phyloP scores from a whole-genome alignment of 2,113 vertebrate genomes.

The Dasyprocta punctata region DNA sequence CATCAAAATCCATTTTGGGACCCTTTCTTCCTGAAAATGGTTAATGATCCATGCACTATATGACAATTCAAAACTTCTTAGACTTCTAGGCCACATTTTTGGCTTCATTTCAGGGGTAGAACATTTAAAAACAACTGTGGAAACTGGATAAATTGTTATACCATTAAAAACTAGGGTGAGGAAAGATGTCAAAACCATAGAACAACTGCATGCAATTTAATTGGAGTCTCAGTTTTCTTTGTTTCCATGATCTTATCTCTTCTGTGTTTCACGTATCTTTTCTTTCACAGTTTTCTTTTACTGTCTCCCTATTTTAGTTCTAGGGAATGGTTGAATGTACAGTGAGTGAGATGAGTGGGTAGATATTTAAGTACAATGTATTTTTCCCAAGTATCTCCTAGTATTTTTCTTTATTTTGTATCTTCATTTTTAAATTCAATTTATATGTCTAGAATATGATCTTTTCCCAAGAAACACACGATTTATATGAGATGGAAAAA shows the following conservation, averaged over 20 bases:
- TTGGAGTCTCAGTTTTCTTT: constrained; percentile 28
- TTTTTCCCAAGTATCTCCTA: background rate
- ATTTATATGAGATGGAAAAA: background rate
- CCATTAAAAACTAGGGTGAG: constrained; percentile 60
- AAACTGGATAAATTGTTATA: constrained; percentile 64
- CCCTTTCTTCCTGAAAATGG: constrained; percentile 66
- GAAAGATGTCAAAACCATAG: constrained; percentile 57
- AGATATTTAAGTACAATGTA: background rate
- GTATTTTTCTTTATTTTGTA: background rate
- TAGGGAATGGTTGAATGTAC: background rate
- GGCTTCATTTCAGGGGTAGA: constrained; percentile 36
- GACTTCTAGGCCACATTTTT: constrained; percentile 33
- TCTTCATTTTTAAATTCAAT: background rate
- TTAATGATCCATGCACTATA: constrained; percentile 72
- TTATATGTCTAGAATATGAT: background rate
- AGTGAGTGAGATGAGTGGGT: background rate
- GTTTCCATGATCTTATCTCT: constrained; percentile 50
- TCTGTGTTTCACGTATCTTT: constrained; percentile 43
- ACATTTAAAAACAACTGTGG: constrained; percentile 43
- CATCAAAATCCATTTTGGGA: constrained; percentile 68
- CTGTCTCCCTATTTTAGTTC: background rate
- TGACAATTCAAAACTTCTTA: constrained; percentile 70
- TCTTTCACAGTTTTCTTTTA: constrained; percentile 10
- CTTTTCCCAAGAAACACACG: background rate
- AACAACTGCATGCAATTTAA: constrained; percentile 20